Conservation (phyloP, 2,113 vertebrate genomes). For the Plestiodon gilberti region DNA sequence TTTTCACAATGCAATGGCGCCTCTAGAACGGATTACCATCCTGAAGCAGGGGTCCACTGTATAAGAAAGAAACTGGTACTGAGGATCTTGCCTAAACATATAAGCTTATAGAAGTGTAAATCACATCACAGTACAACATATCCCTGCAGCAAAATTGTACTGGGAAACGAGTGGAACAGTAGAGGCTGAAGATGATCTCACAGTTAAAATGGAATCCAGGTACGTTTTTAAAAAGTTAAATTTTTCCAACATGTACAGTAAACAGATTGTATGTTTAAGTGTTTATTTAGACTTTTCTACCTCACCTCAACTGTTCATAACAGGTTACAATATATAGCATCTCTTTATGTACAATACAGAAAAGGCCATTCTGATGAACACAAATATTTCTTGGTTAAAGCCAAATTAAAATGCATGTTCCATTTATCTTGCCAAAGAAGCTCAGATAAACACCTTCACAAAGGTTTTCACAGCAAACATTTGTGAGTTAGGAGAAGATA, state of each 20-base stretch:
- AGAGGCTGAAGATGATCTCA: background rate
- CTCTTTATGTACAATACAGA: background rate
- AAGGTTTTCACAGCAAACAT: background rate
- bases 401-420: background rate
- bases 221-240: background rate
- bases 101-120: too few species aligned
- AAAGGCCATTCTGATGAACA: too few species aligned
- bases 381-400: background rate
- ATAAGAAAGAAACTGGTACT: too few species aligned
- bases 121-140: too few species aligned
- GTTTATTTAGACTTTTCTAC: background rate
- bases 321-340: background rate
- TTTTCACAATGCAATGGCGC: too few species aligned
- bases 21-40: too few species aligned
- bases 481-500: rapidly evolving
- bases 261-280: background rate
- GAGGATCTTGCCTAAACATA: too few species aligned
- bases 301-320: background rate
- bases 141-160: background rate
- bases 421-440: background rate
- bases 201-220: background rate
- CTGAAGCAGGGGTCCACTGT: too few species aligned
- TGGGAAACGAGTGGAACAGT: background rate
- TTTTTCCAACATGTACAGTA: background rate
- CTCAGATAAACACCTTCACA: background rate